Evolutionary conservation across 23 tunicate species (phyloP).

Genomic region (Botrylloides violaceus): DNA sequence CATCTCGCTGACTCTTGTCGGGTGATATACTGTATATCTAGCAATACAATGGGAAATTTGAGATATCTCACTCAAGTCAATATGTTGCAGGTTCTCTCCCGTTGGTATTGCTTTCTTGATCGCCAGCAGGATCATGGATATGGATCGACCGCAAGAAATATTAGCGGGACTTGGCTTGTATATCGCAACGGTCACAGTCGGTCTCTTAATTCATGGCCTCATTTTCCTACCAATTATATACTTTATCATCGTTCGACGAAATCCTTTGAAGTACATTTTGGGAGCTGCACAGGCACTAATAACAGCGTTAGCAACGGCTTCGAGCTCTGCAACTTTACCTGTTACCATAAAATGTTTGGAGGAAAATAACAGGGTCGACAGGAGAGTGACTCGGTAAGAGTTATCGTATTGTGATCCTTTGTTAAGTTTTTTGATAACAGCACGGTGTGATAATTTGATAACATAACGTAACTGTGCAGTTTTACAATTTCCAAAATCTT

Average conservation of each 20-base stretch:
- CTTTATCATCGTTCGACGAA: slow-evolving; percentile 27
- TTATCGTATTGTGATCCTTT: no score
- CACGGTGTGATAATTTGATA: neutral
- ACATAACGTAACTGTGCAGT: no score
- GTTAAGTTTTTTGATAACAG: neutral
- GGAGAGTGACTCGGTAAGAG: slow-evolving; percentile 54
- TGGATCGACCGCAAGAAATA: slow-evolving; percentile 39
- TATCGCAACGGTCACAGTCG: slow-evolving; percentile 48
- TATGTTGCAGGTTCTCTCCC: slow-evolving; percentile 48
- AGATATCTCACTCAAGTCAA: no score
- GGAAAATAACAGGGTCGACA: slow-evolving; percentile 73
- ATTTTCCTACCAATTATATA: slow-evolving; percentile 50
- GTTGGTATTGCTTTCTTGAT: slow-evolving; percentile 60
- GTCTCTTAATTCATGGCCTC: slow-evolving; percentile 44
- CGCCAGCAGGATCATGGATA: slow-evolving; percentile 41
- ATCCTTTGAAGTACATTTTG: slow-evolving; percentile 34
- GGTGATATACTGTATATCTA: no score
- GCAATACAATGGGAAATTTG: no score
- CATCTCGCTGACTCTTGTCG: no score
- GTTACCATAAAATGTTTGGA: slow-evolving; percentile 80
- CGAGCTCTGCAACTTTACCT: slow-evolving; percentile 97
- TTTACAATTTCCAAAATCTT: no score
- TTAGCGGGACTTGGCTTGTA: slow-evolving; percentile 30
- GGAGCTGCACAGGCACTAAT: slow-evolving; percentile 72
- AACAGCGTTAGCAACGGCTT: slow-evolving; percentile 93